Evolutionary conservation across 2,113 vertebrate species (phyloP).

Genomic region (Cebus imitator): DNA sequence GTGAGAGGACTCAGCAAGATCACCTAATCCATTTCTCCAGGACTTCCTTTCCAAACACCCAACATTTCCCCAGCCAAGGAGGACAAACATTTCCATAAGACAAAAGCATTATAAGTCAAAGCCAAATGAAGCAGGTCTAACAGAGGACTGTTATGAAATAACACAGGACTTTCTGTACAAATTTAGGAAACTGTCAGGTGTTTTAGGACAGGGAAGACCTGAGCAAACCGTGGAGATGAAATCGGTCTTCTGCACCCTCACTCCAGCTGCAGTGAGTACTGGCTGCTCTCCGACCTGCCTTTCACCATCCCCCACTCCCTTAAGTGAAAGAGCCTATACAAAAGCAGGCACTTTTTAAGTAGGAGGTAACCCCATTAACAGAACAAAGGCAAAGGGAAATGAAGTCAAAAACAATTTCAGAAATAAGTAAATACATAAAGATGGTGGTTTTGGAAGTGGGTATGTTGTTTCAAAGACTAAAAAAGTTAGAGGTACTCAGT

Average conservation of each 20-base stretch:
- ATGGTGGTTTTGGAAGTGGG: not conserved
- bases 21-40: not conserved
- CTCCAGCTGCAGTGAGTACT: too few relatives aligned
- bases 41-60: slow-evolving; percentile 20
- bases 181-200: not conserved
- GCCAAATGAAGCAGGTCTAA: not conserved
- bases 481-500: not conserved
- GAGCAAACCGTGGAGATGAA: not conserved
- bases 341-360: not conserved
- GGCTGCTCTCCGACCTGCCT: not conserved
- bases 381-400: not conserved
- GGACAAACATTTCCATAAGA: slow-evolving; percentile 16
- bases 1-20: not conserved
- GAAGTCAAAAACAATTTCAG: not conserved
- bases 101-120: not conserved
- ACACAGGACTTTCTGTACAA: not conserved
- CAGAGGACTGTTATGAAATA: not conserved
- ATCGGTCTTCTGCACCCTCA: not conserved
- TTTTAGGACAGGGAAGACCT: not conserved
- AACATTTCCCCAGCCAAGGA: slow-evolving; percentile 23
- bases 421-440: not conserved
- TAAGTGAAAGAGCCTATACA: not conserved
- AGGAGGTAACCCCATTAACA: not conserved
- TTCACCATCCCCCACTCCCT: not conserved
- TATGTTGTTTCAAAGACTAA: not conserved